Conservation (phyloP, 2,888 invertebrate genomes). For the Diploptera punctata region DNA sequence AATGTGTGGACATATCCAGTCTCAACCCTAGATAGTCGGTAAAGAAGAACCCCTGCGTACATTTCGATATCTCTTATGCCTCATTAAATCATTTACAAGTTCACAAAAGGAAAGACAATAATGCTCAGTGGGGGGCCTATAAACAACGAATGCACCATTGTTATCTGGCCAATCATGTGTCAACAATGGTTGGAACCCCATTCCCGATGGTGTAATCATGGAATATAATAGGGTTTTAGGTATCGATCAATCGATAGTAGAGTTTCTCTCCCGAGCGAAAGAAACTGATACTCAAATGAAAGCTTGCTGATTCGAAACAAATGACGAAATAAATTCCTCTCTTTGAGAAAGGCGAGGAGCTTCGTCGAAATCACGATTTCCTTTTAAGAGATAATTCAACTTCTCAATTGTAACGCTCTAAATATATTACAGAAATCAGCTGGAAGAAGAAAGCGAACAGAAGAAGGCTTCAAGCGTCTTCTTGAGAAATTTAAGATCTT, state of each 20-base stretch:
- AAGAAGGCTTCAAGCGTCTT: no score
- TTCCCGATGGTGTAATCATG: not conserved
- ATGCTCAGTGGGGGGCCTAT: not conserved
- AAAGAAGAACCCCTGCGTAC: not conserved
- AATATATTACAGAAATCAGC: no score
- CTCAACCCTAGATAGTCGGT: not conserved
- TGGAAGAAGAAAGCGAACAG: no score
- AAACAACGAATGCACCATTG: constrained; percentile 12
- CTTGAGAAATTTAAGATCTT: no score
- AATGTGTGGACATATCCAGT: not conserved
- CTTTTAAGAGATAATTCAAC: no score
- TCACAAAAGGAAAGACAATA: constrained; percentile 21
- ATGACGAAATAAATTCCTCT: no score
- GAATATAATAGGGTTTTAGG: not conserved
- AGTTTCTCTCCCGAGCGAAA: no score
- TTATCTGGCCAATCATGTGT: constrained; percentile 16
- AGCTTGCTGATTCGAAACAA: no score
- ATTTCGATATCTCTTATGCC: constrained; percentile 37
- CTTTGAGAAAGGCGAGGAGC: no score
- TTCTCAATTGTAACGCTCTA: no score
- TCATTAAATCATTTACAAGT: constrained; percentile 39
- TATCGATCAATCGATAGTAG: constrained; percentile 1
- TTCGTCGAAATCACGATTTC: no score
- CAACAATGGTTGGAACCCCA: constrained; percentile 7
- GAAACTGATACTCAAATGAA: no score